phyloP scores from a whole-genome alignment of 23 tunicate genomes.

The Botrylloides violaceus region DNA sequence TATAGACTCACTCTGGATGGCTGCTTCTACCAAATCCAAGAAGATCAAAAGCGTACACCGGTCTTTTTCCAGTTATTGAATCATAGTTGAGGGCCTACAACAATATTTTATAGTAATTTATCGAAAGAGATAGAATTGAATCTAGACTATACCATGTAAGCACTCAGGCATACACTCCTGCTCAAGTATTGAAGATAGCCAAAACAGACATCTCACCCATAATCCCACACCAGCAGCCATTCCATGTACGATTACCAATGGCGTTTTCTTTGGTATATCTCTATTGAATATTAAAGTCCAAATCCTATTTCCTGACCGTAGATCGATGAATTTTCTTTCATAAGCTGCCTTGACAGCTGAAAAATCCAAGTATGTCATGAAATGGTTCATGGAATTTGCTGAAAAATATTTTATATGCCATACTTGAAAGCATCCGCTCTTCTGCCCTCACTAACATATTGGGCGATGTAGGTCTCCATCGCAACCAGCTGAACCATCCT shows the following conservation, averaged over 20 bases:
- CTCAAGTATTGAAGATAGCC: too few species aligned
- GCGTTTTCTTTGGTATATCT: slow-evolving; percentile 38
- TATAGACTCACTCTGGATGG: slow-evolving; percentile 38
- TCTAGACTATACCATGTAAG: too few species aligned
- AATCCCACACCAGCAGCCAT: slow-evolving; percentile 82
- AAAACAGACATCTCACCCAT: slow-evolving; percentile 52
- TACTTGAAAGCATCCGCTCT: slow-evolving; percentile 66
- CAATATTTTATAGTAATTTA: too few species aligned
- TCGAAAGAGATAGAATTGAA: too few species aligned
- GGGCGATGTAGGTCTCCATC: slow-evolving; percentile 76
- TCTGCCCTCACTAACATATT: slow-evolving; percentile 51
- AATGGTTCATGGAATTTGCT: too few species aligned
- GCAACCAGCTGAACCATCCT: slow-evolving; percentile 48
- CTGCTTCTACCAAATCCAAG: slow-evolving; percentile 91
- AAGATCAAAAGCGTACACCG: slow-evolving; percentile 76
- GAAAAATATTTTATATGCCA: too few species aligned
- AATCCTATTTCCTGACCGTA: slow-evolving; percentile 46
- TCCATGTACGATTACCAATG: slow-evolving; percentile 86
- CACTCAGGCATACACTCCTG: too few species aligned
- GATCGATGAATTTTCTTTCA: slow-evolving; percentile 41
- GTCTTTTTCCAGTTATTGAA: slow-evolving; percentile 45
- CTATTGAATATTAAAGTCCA: slow-evolving; percentile 79
- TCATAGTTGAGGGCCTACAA: slow-evolving; percentile 72
- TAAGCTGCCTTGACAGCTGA: slow-evolving; percentile 42
- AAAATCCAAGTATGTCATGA: too few species aligned